Base-by-base conservation (phyloP, 2,113 vertebrate genomes). In the Myiagra hebetior region DNA sequence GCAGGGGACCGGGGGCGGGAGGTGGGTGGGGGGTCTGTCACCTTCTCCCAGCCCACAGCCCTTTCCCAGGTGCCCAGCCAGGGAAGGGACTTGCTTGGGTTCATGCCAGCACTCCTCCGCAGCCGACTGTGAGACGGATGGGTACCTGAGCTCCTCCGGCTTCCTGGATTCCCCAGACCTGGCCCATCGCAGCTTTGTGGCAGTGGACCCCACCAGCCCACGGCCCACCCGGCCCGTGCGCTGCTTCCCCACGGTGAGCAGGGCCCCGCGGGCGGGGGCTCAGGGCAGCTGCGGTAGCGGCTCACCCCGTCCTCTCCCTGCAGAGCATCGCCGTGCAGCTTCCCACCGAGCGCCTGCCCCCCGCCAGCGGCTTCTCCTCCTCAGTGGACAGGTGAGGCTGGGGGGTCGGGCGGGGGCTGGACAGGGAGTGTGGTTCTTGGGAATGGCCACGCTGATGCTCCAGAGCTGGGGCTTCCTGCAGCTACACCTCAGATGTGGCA, bases 101-200 rank as follows among this genome's bases (percentile, higher is more conserved):
- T 90, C 79, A 90, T 8, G 18, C 18, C 8, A 1, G 46, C 3
- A 3, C 77, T 85, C n/a, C 60, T 88, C 20, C 2, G 7, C 98
- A 99, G 99, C 99, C 2, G 99, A 99, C 97, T 99, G 99, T 3
- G 99, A 99, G 98, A 99, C 98, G 0, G 99, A 99, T 5, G 99
- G 98, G 78, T 99, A 99, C 98, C 98, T 99, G 90, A 99, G 99
- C 97, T 99, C 99, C 86, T 99, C 98, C 0, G 98, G 98, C 72
- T 98, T 99, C 87, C 98, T 99, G 97, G 99, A 99, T 75, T 95
- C 97, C 33, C 88, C 81, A 14, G 98, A 97, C 56, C 79, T 42
- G 35, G 93, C 52, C 80, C 96, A 95, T 62, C 93, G 74, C 39
- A 94, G 56, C 44, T 44, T 79, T 65, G 93, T 62, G 0, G 23